These are phyloP conservation scores for Drosophila guanche DNA, from an alignment of 1,140 invertebrate genomes.

Conservation along the genomic window DNA sequence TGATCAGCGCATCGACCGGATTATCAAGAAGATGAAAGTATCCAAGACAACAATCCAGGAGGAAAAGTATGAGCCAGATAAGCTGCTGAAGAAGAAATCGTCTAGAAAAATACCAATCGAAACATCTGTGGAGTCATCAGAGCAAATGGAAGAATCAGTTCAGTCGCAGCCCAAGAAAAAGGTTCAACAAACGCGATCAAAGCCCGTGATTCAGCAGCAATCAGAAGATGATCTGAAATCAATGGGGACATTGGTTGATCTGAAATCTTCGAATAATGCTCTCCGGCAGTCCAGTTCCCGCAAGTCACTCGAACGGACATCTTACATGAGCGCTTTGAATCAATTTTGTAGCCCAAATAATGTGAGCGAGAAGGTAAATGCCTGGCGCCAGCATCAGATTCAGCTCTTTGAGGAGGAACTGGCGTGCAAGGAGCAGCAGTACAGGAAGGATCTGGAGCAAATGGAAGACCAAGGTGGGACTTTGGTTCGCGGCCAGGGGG, in stretches of 20 bases:
- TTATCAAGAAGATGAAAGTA: slow-evolving; percentile 26
- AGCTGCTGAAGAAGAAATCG: slow-evolving; percentile 11
- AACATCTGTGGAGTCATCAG: background rate
- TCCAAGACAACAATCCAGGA: background rate
- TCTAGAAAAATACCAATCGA: background rate
- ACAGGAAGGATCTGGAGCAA: slow-evolving; percentile 31
- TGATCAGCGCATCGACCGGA: background rate
- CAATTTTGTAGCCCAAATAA: background rate
- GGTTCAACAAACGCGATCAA: slow-evolving; percentile 4
- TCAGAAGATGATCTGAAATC: background rate
- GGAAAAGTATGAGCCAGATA: background rate
- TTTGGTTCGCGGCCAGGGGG: background rate
- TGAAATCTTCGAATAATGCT: background rate
- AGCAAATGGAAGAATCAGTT: background rate
- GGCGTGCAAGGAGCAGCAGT: slow-evolving; percentile 26
- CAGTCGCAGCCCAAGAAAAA: slow-evolving; percentile 4
- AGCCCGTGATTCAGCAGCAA: background rate
- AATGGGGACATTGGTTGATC: background rate
- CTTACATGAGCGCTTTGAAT: background rate
- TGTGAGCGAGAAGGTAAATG: slow-evolving; percentile 18
- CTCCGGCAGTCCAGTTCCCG: background rate
- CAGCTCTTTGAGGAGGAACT: slow-evolving; percentile 43
- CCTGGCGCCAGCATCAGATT: slow-evolving; percentile 57
- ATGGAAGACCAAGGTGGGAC: slow-evolving; percentile 13
- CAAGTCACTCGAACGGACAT: background rate